phyloP scores from a whole-genome alignment of 2,797 vertebrate genomes.

The Coendou prehensilis region DNA sequence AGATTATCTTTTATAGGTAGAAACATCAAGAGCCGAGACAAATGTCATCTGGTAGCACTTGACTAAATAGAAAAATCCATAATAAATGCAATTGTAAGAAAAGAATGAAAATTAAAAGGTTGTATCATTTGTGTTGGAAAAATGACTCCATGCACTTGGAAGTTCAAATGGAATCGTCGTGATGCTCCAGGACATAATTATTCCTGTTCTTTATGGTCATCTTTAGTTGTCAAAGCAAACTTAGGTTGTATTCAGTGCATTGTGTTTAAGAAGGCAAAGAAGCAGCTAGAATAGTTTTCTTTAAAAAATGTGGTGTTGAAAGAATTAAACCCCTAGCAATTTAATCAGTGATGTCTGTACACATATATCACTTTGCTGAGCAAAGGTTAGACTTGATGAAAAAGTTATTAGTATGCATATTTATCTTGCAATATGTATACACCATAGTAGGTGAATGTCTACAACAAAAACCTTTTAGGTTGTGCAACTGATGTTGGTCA shows the following conservation, averaged over 20 bases:
- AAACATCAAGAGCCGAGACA: neutral
- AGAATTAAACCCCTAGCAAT: neutral
- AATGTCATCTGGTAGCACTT: neutral
- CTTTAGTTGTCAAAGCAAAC: neutral
- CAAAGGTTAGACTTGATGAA: neutral
- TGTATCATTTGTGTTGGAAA: neutral
- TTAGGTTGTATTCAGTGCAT: neutral
- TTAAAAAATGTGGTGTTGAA: neutral
- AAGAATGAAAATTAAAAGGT: neutral
- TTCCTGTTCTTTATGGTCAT: neutral
- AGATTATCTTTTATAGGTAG: neutral
- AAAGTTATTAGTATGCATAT: neutral
- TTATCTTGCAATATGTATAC: neutral
- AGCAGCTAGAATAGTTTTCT: neutral
- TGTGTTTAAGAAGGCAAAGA: neutral
- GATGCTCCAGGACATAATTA: neutral
- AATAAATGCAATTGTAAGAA: neutral
- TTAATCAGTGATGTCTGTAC: neutral
- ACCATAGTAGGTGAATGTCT: neutral
- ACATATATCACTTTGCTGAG: neutral
- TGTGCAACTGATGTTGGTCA: neutral
- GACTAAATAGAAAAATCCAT: neutral
- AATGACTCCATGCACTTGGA: neutral
- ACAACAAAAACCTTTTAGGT: neutral
- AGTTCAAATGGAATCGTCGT: neutral